phyloP scores from a whole-genome alignment of 2,113 vertebrate species.

The Brachyhypopomus gauderio region DNA sequence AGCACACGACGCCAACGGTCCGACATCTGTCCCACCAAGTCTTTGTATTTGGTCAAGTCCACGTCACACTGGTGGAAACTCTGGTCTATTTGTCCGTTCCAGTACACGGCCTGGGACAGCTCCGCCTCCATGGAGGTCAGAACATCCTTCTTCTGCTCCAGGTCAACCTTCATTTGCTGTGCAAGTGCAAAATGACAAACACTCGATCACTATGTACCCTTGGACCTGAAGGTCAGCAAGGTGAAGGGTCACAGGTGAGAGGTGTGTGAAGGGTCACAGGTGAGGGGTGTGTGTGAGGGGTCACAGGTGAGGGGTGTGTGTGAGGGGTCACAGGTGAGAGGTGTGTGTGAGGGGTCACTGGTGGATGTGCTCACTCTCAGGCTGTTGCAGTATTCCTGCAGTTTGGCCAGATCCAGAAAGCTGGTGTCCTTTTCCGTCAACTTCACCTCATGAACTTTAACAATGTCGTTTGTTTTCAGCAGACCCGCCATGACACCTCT shows the following conservation, averaged over 20 bases:
- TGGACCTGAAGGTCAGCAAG: neutral
- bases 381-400: conserved; percentile 81
- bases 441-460: conserved; percentile 91
- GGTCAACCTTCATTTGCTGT: conserved; percentile 90
- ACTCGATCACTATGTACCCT: neutral
- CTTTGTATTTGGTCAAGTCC: conserved; percentile 85
- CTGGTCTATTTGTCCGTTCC: conserved; percentile 83
- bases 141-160: conserved; percentile 86
- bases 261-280: too few species aligned
- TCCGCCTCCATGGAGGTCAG: conserved; percentile 83
- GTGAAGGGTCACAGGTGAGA: neutral
- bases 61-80: conserved; percentile 87
- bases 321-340: neutral
- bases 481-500: conserved; percentile 81
- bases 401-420: conserved; percentile 83
- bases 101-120: conserved; percentile 80
- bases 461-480: conserved; percentile 84
- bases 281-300: too few species aligned
- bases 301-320: neutral
- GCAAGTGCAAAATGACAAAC: neutral
- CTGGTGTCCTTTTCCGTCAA: conserved; percentile 93
- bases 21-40: conserved; percentile 82
- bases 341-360: neutral
- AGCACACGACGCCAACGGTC: conserved; percentile 92
- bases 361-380: conserved; percentile 80